Percentiles rank a stretch among this genome's conserved stretches.
These are phyloP conservation scores for Hiodon tergisus DNA, from an alignment of 2,113 vertebrate genomes.

Conservation along the genomic window DNA sequence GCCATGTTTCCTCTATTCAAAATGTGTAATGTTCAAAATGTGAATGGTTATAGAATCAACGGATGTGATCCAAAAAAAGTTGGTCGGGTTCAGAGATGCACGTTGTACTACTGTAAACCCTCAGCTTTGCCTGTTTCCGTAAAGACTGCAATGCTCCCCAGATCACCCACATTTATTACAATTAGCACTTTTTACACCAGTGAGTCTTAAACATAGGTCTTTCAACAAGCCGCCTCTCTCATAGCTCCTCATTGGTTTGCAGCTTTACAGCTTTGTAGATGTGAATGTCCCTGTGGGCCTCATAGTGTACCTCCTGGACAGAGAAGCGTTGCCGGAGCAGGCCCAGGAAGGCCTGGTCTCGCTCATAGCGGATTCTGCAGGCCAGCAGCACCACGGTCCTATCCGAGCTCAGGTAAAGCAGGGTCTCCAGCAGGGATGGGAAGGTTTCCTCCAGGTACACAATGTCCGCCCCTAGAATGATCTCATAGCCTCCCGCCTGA, in stretches of 20 bases:
- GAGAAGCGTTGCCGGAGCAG: conserved; percentile 68
- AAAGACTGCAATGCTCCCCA: not conserved
- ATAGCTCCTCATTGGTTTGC: conserved; percentile 55
- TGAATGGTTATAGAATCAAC: too few relatives aligned
- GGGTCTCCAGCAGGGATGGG: conserved; percentile 69
- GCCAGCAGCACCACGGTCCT: conserved; percentile 70
- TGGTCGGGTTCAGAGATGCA: not conserved
- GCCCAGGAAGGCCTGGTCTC: conserved; percentile 76
- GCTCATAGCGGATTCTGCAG: conserved; percentile 85
- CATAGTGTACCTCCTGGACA: conserved; percentile 75
- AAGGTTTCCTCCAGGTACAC: conserved; percentile 94
- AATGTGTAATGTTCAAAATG: not conserved
- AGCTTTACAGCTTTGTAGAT: conserved; percentile 73
- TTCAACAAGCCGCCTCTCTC: conserved; percentile 8
- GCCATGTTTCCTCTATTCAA: not conserved
- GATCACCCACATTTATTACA: not conserved
- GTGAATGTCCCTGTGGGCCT: conserved; percentile 73
- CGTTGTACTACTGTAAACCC: too few relatives aligned
- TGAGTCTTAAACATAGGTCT: not conserved
- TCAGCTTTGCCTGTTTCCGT: too few relatives aligned
- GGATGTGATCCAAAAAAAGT: not conserved
- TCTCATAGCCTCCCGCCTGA: conserved; percentile 68
- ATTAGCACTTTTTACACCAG: too few relatives aligned
- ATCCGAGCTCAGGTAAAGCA: conserved; percentile 76
- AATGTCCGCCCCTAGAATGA: conserved; percentile 87